Conservation (phyloP, 2,797 vertebrate species). For the Spea hammondii region DNA sequence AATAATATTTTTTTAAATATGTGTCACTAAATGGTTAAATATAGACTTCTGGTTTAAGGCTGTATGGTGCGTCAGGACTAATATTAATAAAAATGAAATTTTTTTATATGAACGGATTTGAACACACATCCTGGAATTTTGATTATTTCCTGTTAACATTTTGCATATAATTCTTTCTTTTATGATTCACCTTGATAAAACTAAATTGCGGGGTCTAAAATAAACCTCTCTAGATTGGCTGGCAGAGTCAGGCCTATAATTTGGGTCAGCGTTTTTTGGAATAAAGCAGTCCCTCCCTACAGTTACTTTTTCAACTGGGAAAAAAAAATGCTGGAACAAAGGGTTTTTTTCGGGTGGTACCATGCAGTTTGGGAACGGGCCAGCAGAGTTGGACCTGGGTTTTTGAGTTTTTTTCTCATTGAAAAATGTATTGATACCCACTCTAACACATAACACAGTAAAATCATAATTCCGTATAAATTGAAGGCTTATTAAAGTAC, state of each 20-base stretch:
- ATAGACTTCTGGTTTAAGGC: not conserved
- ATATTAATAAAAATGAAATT: not conserved
- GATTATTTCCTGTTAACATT: constrained; percentile 37
- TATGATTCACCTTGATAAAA: not conserved
- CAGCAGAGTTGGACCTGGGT: too few species aligned
- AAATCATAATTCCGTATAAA: too few species aligned
- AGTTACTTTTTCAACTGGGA: too few species aligned
- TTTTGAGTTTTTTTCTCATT: too few species aligned
- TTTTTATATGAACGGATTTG: constrained; percentile 25
- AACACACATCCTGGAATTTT: constrained; percentile 22
- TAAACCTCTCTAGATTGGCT: constrained; percentile 4
- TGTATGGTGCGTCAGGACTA: not conserved
- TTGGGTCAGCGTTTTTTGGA: constrained; percentile 16
- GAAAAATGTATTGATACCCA: too few species aligned
- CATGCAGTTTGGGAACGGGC: too few species aligned
- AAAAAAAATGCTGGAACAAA: too few species aligned
- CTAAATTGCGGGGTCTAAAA: not conserved
- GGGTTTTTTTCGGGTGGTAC: too few species aligned
- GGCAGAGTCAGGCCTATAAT: constrained; percentile 27
- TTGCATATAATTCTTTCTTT: constrained; percentile 15
- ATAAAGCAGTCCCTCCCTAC: constrained; percentile 7
- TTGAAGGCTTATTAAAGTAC: too few species aligned
- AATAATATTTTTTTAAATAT: not conserved
- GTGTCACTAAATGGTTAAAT: not conserved
- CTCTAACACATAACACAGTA: too few species aligned